A percentile compares a stretch with the other conserved stretches of the same genome.
Evolutionary conservation across 2,797 vertebrate genomes (phyloP).

Genomic region (Chelon labrosus): DNA sequence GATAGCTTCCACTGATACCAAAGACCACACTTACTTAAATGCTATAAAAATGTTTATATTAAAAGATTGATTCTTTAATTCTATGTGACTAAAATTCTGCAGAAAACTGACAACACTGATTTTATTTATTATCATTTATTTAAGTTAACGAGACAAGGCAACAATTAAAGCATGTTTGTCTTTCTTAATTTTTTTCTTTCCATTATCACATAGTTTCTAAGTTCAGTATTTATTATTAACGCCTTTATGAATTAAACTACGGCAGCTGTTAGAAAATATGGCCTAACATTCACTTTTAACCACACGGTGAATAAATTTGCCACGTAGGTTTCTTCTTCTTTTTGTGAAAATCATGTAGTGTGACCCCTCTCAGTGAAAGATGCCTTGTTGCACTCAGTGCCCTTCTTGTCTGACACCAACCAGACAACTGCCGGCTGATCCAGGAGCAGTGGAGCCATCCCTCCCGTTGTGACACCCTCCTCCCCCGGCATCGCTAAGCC

Average conservation of each 20-base stretch:
- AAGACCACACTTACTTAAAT: not conserved
- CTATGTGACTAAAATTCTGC: no score
- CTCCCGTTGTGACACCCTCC: constrained; percentile 19
- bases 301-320: not conserved
- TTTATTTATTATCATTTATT: not conserved
- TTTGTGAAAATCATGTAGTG: not conserved
- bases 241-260: no score
- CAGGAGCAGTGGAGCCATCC: constrained; percentile 47
- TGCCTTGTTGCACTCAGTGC: not conserved
- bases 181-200: not conserved
- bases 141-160: not conserved
- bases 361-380: not conserved
- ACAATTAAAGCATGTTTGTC: not conserved
- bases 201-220: not conserved
- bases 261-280: not conserved
- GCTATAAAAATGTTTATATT: not conserved
- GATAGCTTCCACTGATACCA: not conserved
- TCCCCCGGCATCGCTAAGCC: constrained; percentile 12
- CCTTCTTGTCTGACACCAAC: constrained; percentile 25
- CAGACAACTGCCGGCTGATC: constrained; percentile 59
- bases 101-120: not conserved
- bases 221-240: no score
- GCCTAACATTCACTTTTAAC: not conserved
- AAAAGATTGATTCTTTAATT: no score
- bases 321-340: not conserved